Base-by-base conservation (phyloP, 2,113 vertebrate species). In the Platichthys stellatus region DNA sequence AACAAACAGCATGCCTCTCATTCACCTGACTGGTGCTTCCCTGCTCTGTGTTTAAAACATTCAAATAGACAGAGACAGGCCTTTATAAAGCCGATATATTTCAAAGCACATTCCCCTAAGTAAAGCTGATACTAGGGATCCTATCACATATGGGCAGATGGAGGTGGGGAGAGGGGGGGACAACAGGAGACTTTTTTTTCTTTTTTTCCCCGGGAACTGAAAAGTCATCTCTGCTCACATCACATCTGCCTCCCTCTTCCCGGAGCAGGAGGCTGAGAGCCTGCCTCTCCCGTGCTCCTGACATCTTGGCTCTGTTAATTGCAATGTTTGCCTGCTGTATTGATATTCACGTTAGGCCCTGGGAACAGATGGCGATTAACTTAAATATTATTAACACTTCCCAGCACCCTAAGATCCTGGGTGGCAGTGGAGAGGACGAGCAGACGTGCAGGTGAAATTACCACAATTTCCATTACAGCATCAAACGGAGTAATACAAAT, bases 361-460 rank as follows among this genome's bases (percentile, higher is more conserved):
- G 69, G 68, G 84, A 92, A 87, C 94, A 95, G 92, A 94, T 94
- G 93, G 93, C 40, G 78, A 90, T 94, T 91, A 92, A 87, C 89
- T 92, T 90, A 92, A 93, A 93, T 92, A 93, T 93, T 93, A 93
- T 93, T 88, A 93, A 90, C 89, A 91, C 87, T 85, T 88, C 83
- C 73, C 49, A 58, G 81, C 74, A 43, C 76, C 78, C 59, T 75
- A 63, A 78, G 60, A 81, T 74, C 60, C 72, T 62, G 69, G 65
- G 60, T 72, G 57, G 57, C 9, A 76, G 58, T 78, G 65, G 31
- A 24, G 63, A 74, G 74, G 82, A 85, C 40, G 31, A 84, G 58
- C 74, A 89, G 84, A 76, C 72, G 20, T 28, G 72, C 82, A 89
- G 85, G 88, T 88, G 69, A 86, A 85, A 85, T 81, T 69, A 78